phyloP scores from a whole-genome alignment of 2,888 invertebrate genomes.

The Clunio marinus region DNA sequence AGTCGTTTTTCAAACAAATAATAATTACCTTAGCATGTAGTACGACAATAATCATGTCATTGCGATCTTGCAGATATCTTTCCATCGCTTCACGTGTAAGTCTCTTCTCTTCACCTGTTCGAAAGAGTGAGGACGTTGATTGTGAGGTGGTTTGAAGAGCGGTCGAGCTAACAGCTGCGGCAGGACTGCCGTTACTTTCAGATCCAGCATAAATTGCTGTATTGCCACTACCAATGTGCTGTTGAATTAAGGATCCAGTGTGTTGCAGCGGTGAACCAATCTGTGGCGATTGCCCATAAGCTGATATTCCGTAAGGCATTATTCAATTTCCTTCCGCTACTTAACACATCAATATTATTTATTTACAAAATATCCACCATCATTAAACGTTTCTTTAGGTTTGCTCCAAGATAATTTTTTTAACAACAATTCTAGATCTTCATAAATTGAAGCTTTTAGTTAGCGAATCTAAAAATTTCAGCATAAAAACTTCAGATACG shows the following conservation, averaged over 20 bases:
- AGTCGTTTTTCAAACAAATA: too few species aligned
- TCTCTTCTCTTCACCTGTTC: constrained; percentile 65
- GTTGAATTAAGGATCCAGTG: constrained; percentile 10
- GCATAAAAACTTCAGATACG: background rate
- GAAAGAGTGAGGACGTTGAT: constrained; percentile 34
- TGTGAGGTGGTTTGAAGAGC: constrained; percentile 28
- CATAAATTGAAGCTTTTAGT: too few species aligned
- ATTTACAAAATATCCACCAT: background rate
- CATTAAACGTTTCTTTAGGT: too few species aligned
- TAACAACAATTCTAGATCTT: too few species aligned
- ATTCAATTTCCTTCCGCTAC: background rate
- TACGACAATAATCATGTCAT: constrained; percentile 94
- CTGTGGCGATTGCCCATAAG: constrained; percentile 28
- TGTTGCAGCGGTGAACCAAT: constrained; percentile 33
- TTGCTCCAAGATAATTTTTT: too few species aligned
- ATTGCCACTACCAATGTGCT: constrained; percentile 25
- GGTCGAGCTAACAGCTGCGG: constrained; percentile 51
- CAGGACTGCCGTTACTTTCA: constrained; percentile 56
- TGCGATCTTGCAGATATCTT: constrained; percentile 87
- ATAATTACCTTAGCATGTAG: constrained; percentile 82
- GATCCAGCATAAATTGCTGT: constrained; percentile 58
- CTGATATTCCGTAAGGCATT: constrained; percentile 37
- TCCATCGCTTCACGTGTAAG: constrained; percentile 93
- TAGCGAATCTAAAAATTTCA: too few species aligned
- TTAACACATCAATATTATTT: constrained; percentile 4